Percentiles rank a stretch among this genome's conserved stretches.
Evolutionary conservation across 2,113 vertebrate species (phyloP).

Genomic region (Hemibagrus wyckioides): DNA sequence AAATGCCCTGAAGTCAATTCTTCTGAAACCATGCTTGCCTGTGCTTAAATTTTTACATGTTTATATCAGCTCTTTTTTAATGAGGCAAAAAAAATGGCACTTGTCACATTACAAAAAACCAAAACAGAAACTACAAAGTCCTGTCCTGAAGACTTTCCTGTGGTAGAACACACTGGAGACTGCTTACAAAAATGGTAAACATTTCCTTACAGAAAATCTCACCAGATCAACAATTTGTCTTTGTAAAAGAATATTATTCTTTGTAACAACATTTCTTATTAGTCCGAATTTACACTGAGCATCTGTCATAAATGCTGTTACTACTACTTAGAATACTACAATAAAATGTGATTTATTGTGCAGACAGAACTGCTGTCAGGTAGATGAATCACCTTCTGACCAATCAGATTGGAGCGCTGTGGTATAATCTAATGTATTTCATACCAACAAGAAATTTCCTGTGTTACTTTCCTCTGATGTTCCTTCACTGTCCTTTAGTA

Average conservation of each 20-base stretch:
- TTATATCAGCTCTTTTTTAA: background rate
- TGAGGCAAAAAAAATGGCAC: background rate
- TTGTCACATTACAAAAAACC: background rate
- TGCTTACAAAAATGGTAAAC: background rate
- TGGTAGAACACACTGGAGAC: background rate
- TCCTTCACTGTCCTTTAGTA: background rate
- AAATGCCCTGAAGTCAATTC: background rate
- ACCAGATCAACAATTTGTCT: background rate
- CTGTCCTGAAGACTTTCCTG: background rate
- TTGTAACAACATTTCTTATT: background rate
- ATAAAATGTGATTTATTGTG: background rate
- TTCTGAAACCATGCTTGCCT: background rate
- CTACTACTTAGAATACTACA: background rate
- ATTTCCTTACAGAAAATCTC: background rate
- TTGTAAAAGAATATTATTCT: background rate
- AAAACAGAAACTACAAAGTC: background rate
- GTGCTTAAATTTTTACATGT: background rate
- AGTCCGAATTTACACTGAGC: too few species aligned
- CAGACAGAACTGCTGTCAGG: background rate
- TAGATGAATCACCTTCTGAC: background rate
- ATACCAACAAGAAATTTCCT: background rate
- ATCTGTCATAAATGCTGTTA: too few species aligned
- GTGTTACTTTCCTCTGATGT: background rate
- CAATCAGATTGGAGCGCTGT: background rate
- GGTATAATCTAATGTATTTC: background rate